Evolutionary conservation across 1,140 invertebrate genomes (phyloP).

Genomic region (Listronotus bonariensis): DNA sequence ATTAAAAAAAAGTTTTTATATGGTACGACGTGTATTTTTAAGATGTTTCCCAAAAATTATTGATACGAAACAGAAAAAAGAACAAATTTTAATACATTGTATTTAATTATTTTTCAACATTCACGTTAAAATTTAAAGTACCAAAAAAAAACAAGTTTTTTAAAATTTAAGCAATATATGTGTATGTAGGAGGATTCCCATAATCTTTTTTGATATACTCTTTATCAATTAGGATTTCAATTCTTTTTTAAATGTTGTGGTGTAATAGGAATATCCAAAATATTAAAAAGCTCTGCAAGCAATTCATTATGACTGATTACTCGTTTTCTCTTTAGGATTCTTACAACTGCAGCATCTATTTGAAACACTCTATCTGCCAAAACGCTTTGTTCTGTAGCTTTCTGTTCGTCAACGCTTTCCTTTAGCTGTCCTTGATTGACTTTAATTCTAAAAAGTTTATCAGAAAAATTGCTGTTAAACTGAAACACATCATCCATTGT

Average conservation of each 20-base stretch:
- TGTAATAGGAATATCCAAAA: slow-evolving; percentile 96
- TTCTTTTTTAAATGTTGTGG: slow-evolving; percentile 48
- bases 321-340: slow-evolving; percentile 99
- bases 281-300: slow-evolving; percentile 93
- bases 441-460: slow-evolving; percentile 95
- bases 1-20: no score
- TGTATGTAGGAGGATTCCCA: slow-evolving; percentile 46
- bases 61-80: no score
- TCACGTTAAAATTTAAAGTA: no score
- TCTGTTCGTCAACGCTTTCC: slow-evolving; percentile 94
- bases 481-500: slow-evolving; percentile 84
- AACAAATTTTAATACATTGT: no score
- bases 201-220: slow-evolving; percentile 50
- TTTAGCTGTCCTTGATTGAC: slow-evolving; percentile 99
- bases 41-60: no score
- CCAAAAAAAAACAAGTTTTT: no score
- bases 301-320: slow-evolving; percentile 91
- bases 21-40: no score
- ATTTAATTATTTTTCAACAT: no score
- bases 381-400: slow-evolving; percentile 94
- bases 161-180: slow-evolving; percentile 51
- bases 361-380: slow-evolving; percentile 98
- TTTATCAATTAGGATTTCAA: slow-evolving; percentile 50
- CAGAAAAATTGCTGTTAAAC: slow-evolving; percentile 92
- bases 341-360: slow-evolving; percentile 97